These are phyloP conservation scores for Lasioglossum figueresi DNA, from an alignment of 2,888 invertebrate species.

Conservation along the genomic window DNA sequence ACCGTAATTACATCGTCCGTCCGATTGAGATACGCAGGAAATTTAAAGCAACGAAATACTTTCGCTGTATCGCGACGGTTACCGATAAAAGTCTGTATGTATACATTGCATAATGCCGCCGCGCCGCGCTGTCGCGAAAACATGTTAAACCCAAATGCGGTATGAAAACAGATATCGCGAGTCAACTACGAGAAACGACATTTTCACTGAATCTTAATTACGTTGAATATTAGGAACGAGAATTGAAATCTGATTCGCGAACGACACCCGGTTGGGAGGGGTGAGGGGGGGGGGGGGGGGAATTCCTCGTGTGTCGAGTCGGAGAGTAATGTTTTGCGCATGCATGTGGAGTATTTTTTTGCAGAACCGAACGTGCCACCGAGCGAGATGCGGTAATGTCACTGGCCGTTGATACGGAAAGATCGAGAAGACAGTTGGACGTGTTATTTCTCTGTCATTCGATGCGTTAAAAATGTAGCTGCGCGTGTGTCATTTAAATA, in stretches of 20 bases:
- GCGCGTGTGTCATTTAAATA: slow-evolving; percentile 70
- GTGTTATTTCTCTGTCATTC: slow-evolving; percentile 47
- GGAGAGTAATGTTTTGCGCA: slow-evolving; percentile 9
- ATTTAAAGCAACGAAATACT: not conserved
- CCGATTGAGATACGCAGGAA: not conserved
- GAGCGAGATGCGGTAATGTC: slow-evolving; percentile 34
- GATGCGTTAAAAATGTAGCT: slow-evolving; percentile 50
- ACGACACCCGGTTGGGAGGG: not conserved
- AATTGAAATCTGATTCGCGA: not conserved
- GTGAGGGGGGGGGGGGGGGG: not conserved
- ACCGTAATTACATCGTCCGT: slow-evolving; percentile 7
- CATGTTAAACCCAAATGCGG: not conserved
- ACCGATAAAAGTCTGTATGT: slow-evolving; percentile 15
- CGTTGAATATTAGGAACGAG: not conserved
- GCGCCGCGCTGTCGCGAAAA: not conserved
- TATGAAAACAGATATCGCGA: not conserved
- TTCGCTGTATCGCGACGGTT: slow-evolving; percentile 12
- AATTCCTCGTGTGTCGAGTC: slow-evolving; percentile 12
- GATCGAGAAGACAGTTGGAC: slow-evolving; percentile 14
- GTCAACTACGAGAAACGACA: not conserved
- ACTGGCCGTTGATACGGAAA: slow-evolving; percentile 15
- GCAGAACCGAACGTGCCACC: not conserved
- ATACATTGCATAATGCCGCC: slow-evolving; percentile 29
- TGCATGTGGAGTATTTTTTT: slow-evolving; percentile 46
- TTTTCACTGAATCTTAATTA: not conserved